phyloP scores from a whole-genome alignment of 2,888 invertebrate genomes.

The Stenodera caucasica region DNA sequence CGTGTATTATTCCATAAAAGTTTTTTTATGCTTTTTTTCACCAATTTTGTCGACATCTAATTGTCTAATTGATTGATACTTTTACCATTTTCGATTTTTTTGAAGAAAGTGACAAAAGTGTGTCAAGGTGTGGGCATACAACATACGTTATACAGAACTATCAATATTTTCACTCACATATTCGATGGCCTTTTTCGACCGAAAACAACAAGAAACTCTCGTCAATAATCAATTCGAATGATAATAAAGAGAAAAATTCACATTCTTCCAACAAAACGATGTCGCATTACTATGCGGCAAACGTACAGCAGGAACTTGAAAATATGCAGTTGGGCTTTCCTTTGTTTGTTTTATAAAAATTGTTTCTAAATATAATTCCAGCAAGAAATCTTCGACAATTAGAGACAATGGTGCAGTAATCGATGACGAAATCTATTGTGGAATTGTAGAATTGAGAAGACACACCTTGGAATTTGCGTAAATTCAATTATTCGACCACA shows the following conservation, averaged over 20 bases:
- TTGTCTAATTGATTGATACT: slow-evolving; percentile 1
- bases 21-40: too few relatives aligned
- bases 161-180: slow-evolving; percentile 34
- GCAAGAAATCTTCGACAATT: background rate
- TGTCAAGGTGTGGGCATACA: slow-evolving; percentile 39
- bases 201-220: too few relatives aligned
- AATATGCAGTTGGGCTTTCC: background rate
- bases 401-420: background rate
- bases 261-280: background rate
- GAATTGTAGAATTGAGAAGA: background rate
- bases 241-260: background rate
- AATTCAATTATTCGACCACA: background rate
- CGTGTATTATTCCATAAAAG: too few relatives aligned
- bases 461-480: background rate
- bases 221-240: too few relatives aligned
- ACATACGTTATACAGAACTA: slow-evolving; percentile 37
- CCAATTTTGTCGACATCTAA: background rate
- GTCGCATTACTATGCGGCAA: background rate
- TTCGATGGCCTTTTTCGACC: background rate
- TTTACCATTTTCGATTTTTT: slow-evolving; percentile 7
- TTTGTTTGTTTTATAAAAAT: background rate
- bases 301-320: background rate
- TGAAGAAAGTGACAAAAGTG: slow-evolving; percentile 39
- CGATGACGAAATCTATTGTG: background rate
- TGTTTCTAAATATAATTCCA: background rate